These are phyloP conservation scores for Rutpela maculata DNA, from an alignment of 2,888 invertebrate species.

Conservation along the genomic window DNA sequence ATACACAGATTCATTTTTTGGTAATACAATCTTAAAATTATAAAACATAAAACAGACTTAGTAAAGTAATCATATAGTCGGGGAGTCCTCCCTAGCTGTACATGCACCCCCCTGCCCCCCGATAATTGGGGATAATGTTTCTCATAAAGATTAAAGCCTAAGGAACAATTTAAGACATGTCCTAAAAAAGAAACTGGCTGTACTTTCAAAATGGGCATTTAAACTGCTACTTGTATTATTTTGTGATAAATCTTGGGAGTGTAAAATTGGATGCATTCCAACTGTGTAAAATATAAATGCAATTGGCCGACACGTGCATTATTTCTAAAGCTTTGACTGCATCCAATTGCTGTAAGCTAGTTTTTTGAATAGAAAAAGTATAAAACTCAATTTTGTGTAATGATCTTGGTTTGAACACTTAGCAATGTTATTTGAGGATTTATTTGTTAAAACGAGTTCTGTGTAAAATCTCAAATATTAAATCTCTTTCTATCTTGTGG, in stretches of 20 bases:
- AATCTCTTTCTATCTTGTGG: constrained; percentile 14
- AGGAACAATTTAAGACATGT: too few relatives aligned
- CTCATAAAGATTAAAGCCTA: too few relatives aligned
- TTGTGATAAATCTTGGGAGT: background rate
- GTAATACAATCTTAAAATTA: too few relatives aligned
- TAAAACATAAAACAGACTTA: too few relatives aligned
- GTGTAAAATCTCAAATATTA: constrained; percentile 14
- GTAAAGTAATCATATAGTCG: too few relatives aligned
- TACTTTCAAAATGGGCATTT: too few relatives aligned
- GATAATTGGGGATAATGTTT: too few relatives aligned
- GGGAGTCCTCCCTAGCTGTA: too few relatives aligned
- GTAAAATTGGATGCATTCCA: background rate
- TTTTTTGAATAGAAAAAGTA: background rate
- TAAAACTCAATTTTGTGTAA: background rate
- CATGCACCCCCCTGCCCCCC: too few relatives aligned
- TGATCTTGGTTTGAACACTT: constrained; percentile 8
- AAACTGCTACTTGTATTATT: background rate
- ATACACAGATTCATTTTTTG: too few relatives aligned
- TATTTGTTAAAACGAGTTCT: background rate
- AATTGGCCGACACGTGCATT: background rate
- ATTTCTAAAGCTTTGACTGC: background rate
- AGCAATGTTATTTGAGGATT: background rate
- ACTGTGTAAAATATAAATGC: background rate
- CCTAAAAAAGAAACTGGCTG: too few relatives aligned
- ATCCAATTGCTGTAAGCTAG: background rate